A percentile compares a stretch with the other conserved stretches of the same genome.
Evolutionary conservation across 2,113 vertebrate genomes (phyloP).

Genomic region (Eublepharis macularius): DNA sequence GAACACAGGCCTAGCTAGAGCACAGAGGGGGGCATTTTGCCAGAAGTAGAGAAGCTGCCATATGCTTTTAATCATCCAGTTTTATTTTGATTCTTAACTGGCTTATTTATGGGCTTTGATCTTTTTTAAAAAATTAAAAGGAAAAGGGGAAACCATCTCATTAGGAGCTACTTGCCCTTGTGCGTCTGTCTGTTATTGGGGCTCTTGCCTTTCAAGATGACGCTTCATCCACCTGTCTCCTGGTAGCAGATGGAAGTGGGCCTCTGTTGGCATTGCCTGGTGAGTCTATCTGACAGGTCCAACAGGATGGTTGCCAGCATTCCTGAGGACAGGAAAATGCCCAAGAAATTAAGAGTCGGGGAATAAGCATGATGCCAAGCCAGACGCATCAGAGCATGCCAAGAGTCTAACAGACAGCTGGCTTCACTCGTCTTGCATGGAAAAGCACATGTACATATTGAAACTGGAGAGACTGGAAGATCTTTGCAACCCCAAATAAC

Average conservation of each 20-base stretch:
- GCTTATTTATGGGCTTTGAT: neutral
- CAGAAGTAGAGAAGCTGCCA: neutral
- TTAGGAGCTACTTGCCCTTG: neutral
- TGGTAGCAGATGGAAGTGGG: neutral
- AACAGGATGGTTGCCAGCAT: neutral
- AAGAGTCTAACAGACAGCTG: neutral
- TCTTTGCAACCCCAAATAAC: neutral
- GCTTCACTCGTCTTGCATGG: neutral
- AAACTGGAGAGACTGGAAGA: neutral
- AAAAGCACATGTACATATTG: neutral
- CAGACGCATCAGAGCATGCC: neutral
- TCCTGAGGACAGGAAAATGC: neutral
- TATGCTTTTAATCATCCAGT: neutral
- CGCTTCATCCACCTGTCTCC: neutral
- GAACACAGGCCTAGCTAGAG: neutral
- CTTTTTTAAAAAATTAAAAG: neutral
- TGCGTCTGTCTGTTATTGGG: conserved; percentile 3
- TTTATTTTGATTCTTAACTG: neutral
- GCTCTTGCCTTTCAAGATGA: neutral
- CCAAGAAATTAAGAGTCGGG: neutral
- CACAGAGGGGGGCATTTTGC: neutral
- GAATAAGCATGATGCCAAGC: neutral
- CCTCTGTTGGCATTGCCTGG: neutral
- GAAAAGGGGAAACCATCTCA: neutral
- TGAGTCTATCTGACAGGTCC: neutral